A percentile compares a stretch with the other conserved stretches of the same genome.
phyloP scores from a whole-genome alignment of 2,113 vertebrate genomes.

The Chunga burmeisteri region DNA sequence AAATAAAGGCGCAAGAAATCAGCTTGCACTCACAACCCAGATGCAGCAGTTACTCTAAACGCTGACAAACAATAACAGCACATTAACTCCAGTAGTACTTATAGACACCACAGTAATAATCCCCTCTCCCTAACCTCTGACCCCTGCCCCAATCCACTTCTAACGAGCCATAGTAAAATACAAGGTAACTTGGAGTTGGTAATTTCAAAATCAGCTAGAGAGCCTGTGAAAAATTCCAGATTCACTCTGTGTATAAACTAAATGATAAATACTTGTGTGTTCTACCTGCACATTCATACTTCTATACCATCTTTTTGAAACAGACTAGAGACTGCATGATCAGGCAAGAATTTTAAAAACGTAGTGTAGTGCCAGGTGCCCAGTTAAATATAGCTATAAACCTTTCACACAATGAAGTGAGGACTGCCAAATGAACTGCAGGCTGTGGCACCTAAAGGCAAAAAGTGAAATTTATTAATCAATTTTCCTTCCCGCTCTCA shows the following conservation, averaged over 20 bases:
- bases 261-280: not conserved
- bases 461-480: slow-evolving; percentile 61
- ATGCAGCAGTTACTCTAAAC: not conserved
- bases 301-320: not conserved
- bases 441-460: slow-evolving; percentile 57
- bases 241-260: not conserved
- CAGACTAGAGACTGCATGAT: not conserved
- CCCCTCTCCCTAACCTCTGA: not conserved
- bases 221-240: not conserved
- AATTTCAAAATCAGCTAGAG: not conserved
- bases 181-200: not conserved
- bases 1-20: not conserved
- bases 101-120: not conserved
- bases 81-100: not conserved
- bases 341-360: slow-evolving; percentile 6
- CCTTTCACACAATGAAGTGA: slow-evolving; percentile 39
- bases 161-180: not conserved
- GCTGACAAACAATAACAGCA: not conserved
- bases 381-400: slow-evolving; percentile 52
- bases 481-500: slow-evolving; percentile 57
- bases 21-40: not conserved
- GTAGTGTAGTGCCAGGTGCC: slow-evolving; percentile 22
- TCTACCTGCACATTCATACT: not conserved
- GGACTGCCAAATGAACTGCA: slow-evolving; percentile 65
- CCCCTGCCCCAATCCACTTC: not conserved